Conservation (phyloP, 2,797 vertebrate species). For the Megaceryle alcyon region DNA sequence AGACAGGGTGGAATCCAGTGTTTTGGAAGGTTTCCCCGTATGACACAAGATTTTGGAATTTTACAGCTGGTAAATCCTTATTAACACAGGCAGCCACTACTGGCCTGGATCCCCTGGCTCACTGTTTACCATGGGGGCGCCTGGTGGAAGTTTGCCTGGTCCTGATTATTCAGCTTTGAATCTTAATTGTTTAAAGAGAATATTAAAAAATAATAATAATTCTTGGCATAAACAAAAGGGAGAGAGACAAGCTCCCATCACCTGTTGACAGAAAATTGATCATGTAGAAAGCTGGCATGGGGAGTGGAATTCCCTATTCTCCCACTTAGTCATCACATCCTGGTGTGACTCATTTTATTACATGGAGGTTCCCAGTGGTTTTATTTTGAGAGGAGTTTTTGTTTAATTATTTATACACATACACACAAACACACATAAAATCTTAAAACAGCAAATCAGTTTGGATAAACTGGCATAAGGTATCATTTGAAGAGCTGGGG, state of each 20-base stretch:
- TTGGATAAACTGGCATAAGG: conserved; percentile 30
- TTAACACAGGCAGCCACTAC: conserved; percentile 86
- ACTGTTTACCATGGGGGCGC: conserved; percentile 73
- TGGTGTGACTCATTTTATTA: conserved; percentile 85
- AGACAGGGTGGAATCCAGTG: conserved; percentile 84
- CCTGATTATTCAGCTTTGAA: conserved; percentile 75
- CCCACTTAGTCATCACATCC: conserved; percentile 91
- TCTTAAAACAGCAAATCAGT: conserved; percentile 57
- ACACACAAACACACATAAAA: conserved; percentile 17
- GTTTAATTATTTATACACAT: conserved; percentile 75
- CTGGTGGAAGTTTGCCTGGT: conserved; percentile 71
- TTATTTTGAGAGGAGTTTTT: conserved; percentile 79
- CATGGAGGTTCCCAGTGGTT: conserved; percentile 88
- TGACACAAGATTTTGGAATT: conserved; percentile 90
- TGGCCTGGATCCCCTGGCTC: conserved; percentile 79
- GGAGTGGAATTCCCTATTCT: conserved; percentile 89
- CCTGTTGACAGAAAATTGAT: conserved; percentile 86
- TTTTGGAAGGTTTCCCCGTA: conserved; percentile 90
- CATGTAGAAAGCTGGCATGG: conserved; percentile 81
- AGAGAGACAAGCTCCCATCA: conserved; percentile 80
- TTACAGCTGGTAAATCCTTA: conserved; percentile 89
- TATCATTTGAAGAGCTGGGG: not conserved
- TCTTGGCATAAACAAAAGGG: conserved; percentile 78
- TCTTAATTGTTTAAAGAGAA: conserved; percentile 77
- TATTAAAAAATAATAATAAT: conserved; percentile 72